phyloP scores from a whole-genome alignment of 2,113 vertebrate species.

The Tinamus guttatus region DNA sequence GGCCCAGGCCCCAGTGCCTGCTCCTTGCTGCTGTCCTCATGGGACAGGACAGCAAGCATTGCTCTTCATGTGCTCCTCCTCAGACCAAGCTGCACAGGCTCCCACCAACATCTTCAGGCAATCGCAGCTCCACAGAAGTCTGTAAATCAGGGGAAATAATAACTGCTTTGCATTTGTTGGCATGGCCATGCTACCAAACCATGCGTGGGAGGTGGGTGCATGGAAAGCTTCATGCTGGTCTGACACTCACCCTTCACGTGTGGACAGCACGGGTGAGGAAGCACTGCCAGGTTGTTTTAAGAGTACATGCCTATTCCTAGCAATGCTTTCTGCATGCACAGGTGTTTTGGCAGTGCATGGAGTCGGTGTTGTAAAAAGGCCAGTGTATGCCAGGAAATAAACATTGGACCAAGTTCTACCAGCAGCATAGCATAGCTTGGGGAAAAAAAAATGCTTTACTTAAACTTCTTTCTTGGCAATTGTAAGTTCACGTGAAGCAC shows the following conservation, averaged over 20 bases:
- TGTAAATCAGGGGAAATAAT: rapidly evolving
- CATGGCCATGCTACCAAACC: neutral
- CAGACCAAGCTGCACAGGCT: rapidly evolving
- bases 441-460: neutral
- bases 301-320: neutral
- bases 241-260: neutral
- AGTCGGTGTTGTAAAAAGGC: neutral
- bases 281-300: neutral
- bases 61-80: neutral
- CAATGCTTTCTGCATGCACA: neutral
- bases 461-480: neutral
- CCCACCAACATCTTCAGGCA: neutral
- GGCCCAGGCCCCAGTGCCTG: neutral
- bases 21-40: neutral
- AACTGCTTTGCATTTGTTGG: neutral
- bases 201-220: neutral
- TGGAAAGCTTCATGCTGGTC: neutral
- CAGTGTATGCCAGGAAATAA: neutral
- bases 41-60: neutral
- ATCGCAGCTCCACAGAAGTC: rapidly evolving
- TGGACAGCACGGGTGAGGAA: rapidly evolving
- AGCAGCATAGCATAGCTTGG: neutral
- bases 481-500: neutral
- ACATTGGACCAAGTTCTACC: neutral
- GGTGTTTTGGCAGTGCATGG: neutral